These are phyloP conservation scores for Silurus aristotelis DNA, from an alignment of 2,797 vertebrate species.

Conservation along the genomic window DNA sequence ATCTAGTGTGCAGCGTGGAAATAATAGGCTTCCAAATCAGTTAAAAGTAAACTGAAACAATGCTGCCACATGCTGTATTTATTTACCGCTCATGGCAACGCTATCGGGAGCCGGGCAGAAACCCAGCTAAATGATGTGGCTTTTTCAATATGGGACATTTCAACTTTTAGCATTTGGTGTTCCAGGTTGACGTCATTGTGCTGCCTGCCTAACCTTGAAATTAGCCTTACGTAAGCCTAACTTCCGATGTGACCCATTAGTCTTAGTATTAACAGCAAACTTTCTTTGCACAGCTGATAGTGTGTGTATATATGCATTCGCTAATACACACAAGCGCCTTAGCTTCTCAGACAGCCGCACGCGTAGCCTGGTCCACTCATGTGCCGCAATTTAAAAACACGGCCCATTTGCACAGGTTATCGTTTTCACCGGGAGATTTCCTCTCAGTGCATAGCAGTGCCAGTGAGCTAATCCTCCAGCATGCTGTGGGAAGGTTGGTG, in stretches of 20 bases:
- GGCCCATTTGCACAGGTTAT: slow-evolving; percentile 59
- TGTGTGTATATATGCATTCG: slow-evolving; percentile 9
- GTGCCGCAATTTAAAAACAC: slow-evolving; percentile 55
- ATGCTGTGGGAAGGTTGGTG: slow-evolving; percentile 61
- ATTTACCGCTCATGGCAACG: slow-evolving; percentile 65
- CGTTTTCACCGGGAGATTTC: slow-evolving; percentile 59
- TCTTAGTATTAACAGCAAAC: slow-evolving; percentile 6
- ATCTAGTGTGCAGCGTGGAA: slow-evolving; percentile 66
- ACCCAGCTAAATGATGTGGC: neutral
- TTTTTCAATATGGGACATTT: slow-evolving; percentile 17
- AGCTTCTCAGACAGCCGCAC: slow-evolving; percentile 20
- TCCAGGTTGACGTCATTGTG: slow-evolving; percentile 11
- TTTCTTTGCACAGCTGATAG: slow-evolving; percentile 29
- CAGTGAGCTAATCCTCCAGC: slow-evolving; percentile 68
- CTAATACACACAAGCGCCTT: slow-evolving; percentile 4
- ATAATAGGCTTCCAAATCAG: slow-evolving; percentile 59
- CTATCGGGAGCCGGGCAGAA: slow-evolving; percentile 59
- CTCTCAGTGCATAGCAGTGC: slow-evolving; percentile 63
- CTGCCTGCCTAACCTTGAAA: slow-evolving; percentile 17
- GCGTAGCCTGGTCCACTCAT: neutral
- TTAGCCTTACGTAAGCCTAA: slow-evolving; percentile 11
- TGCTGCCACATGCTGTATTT: slow-evolving; percentile 65
- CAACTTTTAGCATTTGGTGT: neutral
- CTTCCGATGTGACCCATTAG: slow-evolving; percentile 6
- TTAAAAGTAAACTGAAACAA: slow-evolving; percentile 70